Evolutionary conservation across 2,888 invertebrate genomes (phyloP).

Genomic region (Scaptomyza cyrtandrae): DNA sequence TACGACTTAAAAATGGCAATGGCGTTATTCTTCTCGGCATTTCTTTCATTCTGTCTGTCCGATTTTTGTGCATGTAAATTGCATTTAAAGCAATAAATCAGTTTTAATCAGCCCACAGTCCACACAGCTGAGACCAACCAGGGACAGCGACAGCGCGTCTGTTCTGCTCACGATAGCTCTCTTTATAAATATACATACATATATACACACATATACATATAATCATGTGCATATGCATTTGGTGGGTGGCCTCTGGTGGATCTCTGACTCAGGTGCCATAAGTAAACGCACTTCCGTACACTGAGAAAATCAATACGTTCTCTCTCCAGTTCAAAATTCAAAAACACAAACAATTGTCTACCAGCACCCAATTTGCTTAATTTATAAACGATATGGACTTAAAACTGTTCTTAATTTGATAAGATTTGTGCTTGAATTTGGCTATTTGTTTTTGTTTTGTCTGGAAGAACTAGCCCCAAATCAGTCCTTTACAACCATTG

Average conservation of each 20-base stretch:
- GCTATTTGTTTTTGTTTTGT: too few species aligned
- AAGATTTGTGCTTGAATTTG: too few species aligned
- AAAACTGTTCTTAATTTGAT: too few species aligned
- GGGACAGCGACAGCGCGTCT: slow-evolving; percentile 31
- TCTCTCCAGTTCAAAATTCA: too few species aligned
- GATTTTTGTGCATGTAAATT: slow-evolving; percentile 75
- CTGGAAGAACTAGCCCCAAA: too few species aligned
- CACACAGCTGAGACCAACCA: slow-evolving; percentile 64
- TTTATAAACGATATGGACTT: too few species aligned
- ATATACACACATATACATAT: not conserved
- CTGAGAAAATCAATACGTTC: too few species aligned
- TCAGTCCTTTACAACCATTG: too few species aligned
- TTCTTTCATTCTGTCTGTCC: slow-evolving; percentile 5
- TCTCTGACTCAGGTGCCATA: slow-evolving; percentile 36
- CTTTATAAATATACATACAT: slow-evolving; percentile 21
- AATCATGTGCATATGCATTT: not conserved
- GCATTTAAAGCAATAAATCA: slow-evolving; percentile 78
- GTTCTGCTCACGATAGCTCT: slow-evolving; percentile 56
- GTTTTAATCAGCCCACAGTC: slow-evolving; percentile 72
- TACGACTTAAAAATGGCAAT: slow-evolving; percentile 48
- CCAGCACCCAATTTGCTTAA: too few species aligned
- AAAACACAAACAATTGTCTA: too few species aligned
- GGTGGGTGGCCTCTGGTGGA: not conserved
- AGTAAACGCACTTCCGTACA: slow-evolving; percentile 36
- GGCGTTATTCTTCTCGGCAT: slow-evolving; percentile 26